Conservation (phyloP, 2,797 vertebrate species). For the Neosilurus mollespiculum region DNA sequence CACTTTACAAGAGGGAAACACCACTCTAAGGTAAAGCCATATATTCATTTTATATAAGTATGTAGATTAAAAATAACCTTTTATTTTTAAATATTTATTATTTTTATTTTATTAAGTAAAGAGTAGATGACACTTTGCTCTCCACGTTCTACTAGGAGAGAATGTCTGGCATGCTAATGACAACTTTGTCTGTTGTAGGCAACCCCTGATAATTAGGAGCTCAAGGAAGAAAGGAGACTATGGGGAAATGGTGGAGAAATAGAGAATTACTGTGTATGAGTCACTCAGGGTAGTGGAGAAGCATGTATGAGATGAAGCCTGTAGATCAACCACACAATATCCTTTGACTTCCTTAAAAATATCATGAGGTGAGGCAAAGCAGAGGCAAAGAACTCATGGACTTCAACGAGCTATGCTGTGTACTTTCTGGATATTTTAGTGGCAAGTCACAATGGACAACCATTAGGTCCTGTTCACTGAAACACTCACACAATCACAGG, state of each 20-base stretch:
- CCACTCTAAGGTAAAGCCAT: constrained; percentile 69
- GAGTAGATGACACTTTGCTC: background rate
- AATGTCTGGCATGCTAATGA: constrained; percentile 57
- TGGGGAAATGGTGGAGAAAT: background rate
- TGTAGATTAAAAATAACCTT: too few relatives aligned
- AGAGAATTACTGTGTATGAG: constrained; percentile 46
- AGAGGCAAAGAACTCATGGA: constrained; percentile 54
- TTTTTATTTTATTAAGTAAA: background rate
- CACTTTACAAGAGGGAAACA: constrained; percentile 79
- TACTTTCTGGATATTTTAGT: constrained; percentile 58
- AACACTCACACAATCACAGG: constrained; percentile 41
- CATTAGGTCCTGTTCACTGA: constrained; percentile 35
- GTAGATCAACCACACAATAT: constrained; percentile 34
- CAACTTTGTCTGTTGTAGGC: constrained; percentile 52
- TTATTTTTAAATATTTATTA: too few relatives aligned
- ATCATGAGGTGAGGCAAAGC: constrained; percentile 29
- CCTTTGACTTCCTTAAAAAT: constrained; percentile 49
- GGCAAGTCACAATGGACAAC: constrained; percentile 52
- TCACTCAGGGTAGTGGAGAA: constrained; percentile 40
- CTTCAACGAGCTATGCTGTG: constrained; percentile 54
- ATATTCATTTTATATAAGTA: background rate
- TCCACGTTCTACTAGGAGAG: constrained; percentile 33
- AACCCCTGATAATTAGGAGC: constrained; percentile 50
- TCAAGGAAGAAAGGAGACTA: constrained; percentile 42
- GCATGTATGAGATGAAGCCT: constrained; percentile 49